Evolutionary conservation across 2,888 invertebrate genomes (phyloP), one percentile per base, ranked within the genome.

Genomic region (Plebejus anna): DNA sequence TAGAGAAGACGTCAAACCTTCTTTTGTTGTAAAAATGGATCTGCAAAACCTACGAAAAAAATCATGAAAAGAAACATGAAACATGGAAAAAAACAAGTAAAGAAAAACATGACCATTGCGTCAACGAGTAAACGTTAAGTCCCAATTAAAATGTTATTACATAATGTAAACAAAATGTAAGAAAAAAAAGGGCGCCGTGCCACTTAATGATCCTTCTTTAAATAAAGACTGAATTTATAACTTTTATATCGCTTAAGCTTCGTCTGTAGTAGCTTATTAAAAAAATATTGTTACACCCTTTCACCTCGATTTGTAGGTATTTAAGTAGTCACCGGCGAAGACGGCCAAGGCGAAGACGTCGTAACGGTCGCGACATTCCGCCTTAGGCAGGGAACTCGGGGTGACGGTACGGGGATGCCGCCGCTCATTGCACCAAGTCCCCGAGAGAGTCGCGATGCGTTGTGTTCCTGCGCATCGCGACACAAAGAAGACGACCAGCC

Each of bases 21-120:
- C 98, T 95, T 99, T 99, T 0, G 98, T 98, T 0, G 98, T 98
- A 86, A 98, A 98, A 76, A 97, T 95, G 0, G 98, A 97, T 83
- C 97, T 95, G 81, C 96, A 96, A 88, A 97, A 98, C 83, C 98
- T 96, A 88, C 96, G 96, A 76, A 61, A 6, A 66, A 28, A 28
- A 22, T 22, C 22, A 32, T 32, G 32, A 32, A 32, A 32, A 32
- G 32, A 32, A 32, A 32, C 2, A 2, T 32, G 32, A 32, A 32
- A 32, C 32, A 32, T 32, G 32, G 32, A 32, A 32, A 32, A 32
- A 32, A 32, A 32, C 32, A 32, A 32, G 61, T 61, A 61, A 61
- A 28, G 28, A 61, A 61, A 57, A n/a, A 13, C 47, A 22, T 4
- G 7, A 22, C 22, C 28, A 22, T 22, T 81, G 83, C 97, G 96